phyloP scores from a whole-genome alignment of 23 tunicate genomes.

The Aplidium turbinatum region DNA sequence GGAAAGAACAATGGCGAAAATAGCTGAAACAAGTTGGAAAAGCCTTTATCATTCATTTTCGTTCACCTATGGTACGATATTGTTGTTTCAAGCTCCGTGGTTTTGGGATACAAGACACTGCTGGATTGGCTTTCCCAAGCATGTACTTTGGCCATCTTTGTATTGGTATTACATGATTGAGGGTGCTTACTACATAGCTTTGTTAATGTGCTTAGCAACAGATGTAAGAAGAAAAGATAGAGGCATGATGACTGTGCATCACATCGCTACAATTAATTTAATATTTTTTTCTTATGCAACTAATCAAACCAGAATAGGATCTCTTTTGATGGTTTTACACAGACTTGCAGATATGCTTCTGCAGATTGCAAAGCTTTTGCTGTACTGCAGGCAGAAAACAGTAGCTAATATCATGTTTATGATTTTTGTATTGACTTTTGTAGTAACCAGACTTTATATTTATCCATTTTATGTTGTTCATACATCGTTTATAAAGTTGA shows the following conservation, averaged over 20 bases:
- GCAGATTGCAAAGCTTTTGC: slow-evolving; percentile 5
- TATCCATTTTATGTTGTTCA: slow-evolving; percentile 29
- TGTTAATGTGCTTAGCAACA: neutral
- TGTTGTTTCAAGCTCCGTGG: slow-evolving; percentile 26
- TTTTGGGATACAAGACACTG: slow-evolving; percentile 22
- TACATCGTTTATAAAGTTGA: slow-evolving; percentile 18
- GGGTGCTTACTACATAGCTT: slow-evolving; percentile 19
- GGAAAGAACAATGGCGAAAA: neutral
- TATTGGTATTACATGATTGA: slow-evolving; percentile 26
- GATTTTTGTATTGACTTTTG: slow-evolving; percentile 3
- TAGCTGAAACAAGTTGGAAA: slow-evolving; percentile 30
- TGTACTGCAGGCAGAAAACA: neutral
- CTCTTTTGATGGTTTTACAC: slow-evolving; percentile 22
- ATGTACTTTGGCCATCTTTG: slow-evolving; percentile 4
- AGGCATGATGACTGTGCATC: neutral
- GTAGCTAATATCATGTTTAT: slow-evolving; percentile 7
- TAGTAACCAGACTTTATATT: slow-evolving; percentile 8
- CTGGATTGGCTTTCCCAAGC: slow-evolving; percentile 16
- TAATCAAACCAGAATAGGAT: slow-evolving; percentile 18
- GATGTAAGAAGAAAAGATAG: slow-evolving; percentile 29
- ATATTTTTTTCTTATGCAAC: slow-evolving; percentile 32
- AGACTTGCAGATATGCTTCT: slow-evolving; percentile 15
- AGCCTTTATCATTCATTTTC: neutral
- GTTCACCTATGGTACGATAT: neutral
- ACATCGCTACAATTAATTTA: slow-evolving; percentile 2